These are phyloP conservation scores for Littorina saxatilis DNA, from an alignment of 1,140 invertebrate species.

Conservation along the genomic window DNA sequence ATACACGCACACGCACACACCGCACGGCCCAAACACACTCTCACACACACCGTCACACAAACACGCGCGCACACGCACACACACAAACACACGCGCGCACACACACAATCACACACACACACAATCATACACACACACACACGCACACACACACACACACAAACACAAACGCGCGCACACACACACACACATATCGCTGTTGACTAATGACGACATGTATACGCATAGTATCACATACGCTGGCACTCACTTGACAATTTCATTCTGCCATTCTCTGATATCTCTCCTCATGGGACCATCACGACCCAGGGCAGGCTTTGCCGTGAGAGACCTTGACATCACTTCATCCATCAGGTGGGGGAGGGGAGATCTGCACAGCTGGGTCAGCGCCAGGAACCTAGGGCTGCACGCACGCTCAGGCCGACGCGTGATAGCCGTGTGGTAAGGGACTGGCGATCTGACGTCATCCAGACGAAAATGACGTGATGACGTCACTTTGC, in stretches of 20 bases:
- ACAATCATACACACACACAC: neutral
- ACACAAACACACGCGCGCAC: too few species aligned
- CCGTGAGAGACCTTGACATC: neutral
- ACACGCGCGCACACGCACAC: neutral
- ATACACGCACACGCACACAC: too few species aligned
- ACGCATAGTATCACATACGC: too few species aligned
- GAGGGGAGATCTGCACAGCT: neutral
- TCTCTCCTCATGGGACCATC: neutral
- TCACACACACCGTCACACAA: too few species aligned
- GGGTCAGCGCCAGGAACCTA: constrained; percentile 12
- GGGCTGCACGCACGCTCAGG: neutral
- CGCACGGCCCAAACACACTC: too few species aligned
- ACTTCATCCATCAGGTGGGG: neutral
- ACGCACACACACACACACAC: neutral
- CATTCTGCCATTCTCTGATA: constrained; percentile 17
- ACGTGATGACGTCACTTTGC: neutral
- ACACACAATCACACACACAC: too few species aligned
- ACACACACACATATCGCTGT: neutral
- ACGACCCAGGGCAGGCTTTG: neutral
- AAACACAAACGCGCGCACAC: neutral
- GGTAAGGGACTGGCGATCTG: neutral
- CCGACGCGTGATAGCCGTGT: neutral
- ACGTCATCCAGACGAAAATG: constrained; percentile 3
- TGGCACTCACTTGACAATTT: constrained; percentile 19
- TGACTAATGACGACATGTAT: neutral